These are phyloP conservation scores for Melanchra persicariae DNA, from an alignment of 2,888 invertebrate species.

Conservation along the genomic window DNA sequence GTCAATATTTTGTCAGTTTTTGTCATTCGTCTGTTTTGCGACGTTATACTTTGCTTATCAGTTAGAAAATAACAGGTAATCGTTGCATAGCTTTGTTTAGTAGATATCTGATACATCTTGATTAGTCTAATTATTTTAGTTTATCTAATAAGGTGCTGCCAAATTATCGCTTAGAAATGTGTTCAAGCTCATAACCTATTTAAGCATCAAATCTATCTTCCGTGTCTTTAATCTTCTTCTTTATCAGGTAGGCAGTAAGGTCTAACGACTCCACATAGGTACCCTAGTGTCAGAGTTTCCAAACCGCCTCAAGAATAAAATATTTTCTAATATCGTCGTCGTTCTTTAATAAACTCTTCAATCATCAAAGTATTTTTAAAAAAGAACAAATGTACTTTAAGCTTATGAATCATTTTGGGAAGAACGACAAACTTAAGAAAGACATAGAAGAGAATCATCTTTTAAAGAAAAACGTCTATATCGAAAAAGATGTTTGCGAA, in stretches of 20 bases:
- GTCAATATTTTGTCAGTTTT: conserved; percentile 37
- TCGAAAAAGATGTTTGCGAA: conserved; percentile 22
- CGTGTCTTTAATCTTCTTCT: neutral
- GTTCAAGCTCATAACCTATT: neutral
- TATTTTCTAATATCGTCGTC: too few species aligned
- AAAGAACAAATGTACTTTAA: too few species aligned
- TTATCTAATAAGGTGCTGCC: too few species aligned
- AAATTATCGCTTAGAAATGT: neutral
- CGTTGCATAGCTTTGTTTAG: neutral
- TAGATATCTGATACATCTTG: conserved; percentile 1
- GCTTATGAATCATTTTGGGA: too few species aligned
- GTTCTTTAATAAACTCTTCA: too few species aligned
- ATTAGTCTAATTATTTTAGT: conserved; percentile 19
- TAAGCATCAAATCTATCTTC: neutral
- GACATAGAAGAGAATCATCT: neutral
- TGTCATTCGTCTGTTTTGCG: conserved; percentile 4
- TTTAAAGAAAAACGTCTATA: neutral
- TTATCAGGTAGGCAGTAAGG: too few species aligned
- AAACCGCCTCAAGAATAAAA: too few species aligned
- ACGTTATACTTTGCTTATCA: neutral
- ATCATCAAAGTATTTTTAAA: too few species aligned
- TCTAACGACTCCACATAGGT: too few species aligned
- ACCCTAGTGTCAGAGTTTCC: too few species aligned
- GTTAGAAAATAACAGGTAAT: conserved; percentile 19
- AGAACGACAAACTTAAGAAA: too few species aligned